Evolutionary conservation across 2,797 vertebrate species (phyloP).

Genomic region (Natrix natrix): DNA sequence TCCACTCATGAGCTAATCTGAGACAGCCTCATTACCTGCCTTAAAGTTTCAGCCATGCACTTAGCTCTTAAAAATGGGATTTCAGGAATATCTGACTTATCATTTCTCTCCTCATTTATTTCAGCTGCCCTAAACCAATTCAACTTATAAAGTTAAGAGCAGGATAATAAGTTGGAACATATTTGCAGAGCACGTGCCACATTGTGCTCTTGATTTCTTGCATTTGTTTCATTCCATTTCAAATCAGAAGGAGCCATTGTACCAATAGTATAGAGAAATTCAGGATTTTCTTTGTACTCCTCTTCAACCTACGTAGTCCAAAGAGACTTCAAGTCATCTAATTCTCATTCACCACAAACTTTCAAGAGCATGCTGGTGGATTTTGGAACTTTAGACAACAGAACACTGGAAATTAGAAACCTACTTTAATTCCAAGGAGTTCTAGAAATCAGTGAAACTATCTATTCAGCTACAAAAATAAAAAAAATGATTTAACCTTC

Average conservation of each 20-base stretch:
- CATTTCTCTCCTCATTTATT: conserved; percentile 70
- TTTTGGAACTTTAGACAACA: neutral
- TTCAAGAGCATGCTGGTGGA: neutral
- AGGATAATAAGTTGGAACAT: conserved; percentile 40
- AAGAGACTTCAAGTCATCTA: neutral
- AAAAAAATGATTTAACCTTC: neutral
- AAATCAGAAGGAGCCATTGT: neutral
- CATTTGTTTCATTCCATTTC: neutral
- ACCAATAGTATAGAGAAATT: neutral
- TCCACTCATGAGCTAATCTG: conserved; percentile 64
- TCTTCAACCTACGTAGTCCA: neutral
- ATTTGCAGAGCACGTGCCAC: conserved; percentile 45
- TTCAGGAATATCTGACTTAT: conserved; percentile 73
- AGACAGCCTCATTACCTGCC: conserved; percentile 64
- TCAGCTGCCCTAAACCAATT: conserved; percentile 67
- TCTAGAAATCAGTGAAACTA: neutral
- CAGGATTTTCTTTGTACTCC: neutral
- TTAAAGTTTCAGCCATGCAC: conserved; percentile 64
- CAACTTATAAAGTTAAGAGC: conserved; percentile 67
- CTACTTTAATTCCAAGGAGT: neutral
- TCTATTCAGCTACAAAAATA: neutral
- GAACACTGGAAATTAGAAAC: neutral
- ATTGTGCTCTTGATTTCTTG: conserved; percentile 19
- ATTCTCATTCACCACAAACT: neutral
- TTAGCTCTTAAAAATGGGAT: conserved; percentile 65